Evolutionary conservation across 2,113 vertebrate species (phyloP).

Genomic region (Nestor notabilis): DNA sequence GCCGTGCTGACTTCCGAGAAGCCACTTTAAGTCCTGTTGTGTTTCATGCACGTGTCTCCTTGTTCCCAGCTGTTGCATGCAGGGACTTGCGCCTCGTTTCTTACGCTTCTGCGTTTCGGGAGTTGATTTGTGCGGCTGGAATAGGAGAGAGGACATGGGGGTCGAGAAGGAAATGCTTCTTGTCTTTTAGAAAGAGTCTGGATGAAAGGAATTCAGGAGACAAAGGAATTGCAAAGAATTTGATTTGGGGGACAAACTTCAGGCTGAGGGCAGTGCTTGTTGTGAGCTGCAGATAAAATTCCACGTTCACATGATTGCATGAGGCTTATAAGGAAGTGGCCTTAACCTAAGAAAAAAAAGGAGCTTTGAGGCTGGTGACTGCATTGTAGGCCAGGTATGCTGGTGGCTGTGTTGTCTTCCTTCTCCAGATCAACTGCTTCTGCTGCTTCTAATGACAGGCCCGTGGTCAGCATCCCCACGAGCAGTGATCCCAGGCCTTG

Average conservation of each 20-base stretch:
- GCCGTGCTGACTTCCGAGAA: not conserved
- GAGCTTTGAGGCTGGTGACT: constrained; percentile 22
- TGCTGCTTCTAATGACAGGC: not conserved
- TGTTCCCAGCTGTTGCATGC: constrained; percentile 38
- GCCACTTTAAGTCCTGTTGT: constrained; percentile 3
- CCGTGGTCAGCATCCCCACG: not conserved
- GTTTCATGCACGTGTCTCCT: constrained; percentile 28
- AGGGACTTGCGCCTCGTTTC: not conserved
- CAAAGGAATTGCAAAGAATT: constrained; percentile 20
- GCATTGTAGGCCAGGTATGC: constrained; percentile 36
- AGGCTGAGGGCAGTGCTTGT: constrained; percentile 25
- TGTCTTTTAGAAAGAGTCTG: not conserved
- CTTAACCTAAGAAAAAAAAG: not conserved
- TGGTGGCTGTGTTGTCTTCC: not conserved
- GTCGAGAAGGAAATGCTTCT: not conserved
- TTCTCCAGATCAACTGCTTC: not conserved
- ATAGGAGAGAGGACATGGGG: not conserved
- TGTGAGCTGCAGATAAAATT: constrained; percentile 42
- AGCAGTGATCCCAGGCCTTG: not conserved
- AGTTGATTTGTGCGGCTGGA: not conserved
- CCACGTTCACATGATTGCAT: constrained; percentile 33
- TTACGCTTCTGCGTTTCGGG: not conserved
- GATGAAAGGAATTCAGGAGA: constrained; percentile 13
- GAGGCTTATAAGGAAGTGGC: constrained; percentile 50
- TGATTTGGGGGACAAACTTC: constrained; percentile 6